Percentiles rank a stretch among this genome's conserved stretches.
Conservation (phyloP, 2,888 invertebrate genomes). For the Dromius quadrimaculatus region DNA sequence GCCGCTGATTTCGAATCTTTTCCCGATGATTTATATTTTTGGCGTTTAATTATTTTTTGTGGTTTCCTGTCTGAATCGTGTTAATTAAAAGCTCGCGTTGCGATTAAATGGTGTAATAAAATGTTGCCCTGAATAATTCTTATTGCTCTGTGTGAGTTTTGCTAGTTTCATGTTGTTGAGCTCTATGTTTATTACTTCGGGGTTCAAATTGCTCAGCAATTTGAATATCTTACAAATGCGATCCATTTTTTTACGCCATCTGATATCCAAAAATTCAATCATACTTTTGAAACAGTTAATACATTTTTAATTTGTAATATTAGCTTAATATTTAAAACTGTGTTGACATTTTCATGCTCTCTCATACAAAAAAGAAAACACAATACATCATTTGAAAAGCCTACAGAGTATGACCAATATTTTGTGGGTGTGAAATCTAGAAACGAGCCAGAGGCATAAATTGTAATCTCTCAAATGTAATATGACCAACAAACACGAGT, state of each 20-base stretch:
- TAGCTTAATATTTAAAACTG: too few species aligned
- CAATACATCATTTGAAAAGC: too few species aligned
- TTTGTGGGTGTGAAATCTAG: too few species aligned
- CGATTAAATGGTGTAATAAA: constrained; percentile 50
- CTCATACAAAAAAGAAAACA: too few species aligned
- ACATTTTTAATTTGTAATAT: too few species aligned
- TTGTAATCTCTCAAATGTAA: too few species aligned
- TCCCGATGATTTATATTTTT: constrained; percentile 55
- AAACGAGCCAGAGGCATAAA: too few species aligned
- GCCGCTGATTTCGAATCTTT: constrained; percentile 42
- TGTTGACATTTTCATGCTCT: too few species aligned
- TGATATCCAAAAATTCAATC: not conserved
- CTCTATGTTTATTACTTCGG: constrained; percentile 26
- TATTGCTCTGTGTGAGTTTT: constrained; percentile 35
- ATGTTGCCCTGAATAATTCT: constrained; percentile 45
- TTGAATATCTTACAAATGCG: constrained; percentile 23
- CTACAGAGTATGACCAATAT: too few species aligned
- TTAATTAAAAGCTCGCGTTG: constrained; percentile 53
- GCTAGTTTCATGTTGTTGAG: constrained; percentile 31
- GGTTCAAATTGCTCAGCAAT: constrained; percentile 18
- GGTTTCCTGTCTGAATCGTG: constrained; percentile 52
- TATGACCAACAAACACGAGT: too few species aligned
- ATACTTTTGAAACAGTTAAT: not conserved
- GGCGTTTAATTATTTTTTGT: constrained; percentile 56
- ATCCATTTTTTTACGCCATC: not conserved